Evolutionary conservation across 2,888 invertebrate species (phyloP).

Genomic region (Drosophila fulvimacula): DNA sequence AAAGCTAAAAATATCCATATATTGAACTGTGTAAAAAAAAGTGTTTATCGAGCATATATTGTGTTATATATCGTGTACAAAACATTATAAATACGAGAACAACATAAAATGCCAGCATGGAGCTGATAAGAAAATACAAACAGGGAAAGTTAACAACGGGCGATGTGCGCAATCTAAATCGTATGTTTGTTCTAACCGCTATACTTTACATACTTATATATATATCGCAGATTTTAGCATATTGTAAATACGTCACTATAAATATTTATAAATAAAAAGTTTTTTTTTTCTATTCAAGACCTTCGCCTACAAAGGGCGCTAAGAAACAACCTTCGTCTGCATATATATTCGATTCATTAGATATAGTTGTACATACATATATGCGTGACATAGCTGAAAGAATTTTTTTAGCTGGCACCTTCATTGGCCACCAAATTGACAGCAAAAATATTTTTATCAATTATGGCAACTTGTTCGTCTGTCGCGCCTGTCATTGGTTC

Average conservation of each 20-base stretch:
- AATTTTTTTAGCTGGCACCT: conserved; percentile 38
- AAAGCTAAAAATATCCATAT: background rate
- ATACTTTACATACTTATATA: background rate
- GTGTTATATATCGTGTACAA: background rate
- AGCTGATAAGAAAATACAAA: conserved; percentile 81
- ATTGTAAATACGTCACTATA: conserved; percentile 9
- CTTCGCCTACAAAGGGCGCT: conserved; percentile 15
- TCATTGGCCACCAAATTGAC: conserved; percentile 54
- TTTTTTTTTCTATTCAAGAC: background rate
- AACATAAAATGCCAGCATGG: conserved; percentile 68
- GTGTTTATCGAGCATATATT: background rate
- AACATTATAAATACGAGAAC: conserved; percentile 9
- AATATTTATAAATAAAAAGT: conserved; percentile 4
- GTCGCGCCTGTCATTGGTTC: conserved; percentile 23
- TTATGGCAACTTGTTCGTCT: conserved; percentile 48
- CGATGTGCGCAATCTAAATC: conserved; percentile 74
- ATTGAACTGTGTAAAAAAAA: background rate
- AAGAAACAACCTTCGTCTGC: conserved; percentile 35
- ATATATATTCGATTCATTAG: background rate
- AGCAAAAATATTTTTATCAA: conserved; percentile 64
- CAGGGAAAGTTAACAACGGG: conserved; percentile 74
- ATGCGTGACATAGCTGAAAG: conserved; percentile 39
- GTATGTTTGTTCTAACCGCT: conserved; percentile 61
- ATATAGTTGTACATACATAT: background rate
- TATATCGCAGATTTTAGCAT: background rate